A percentile compares a stretch with the other conserved stretches of the same genome.
phyloP scores from a whole-genome alignment of 2,888 invertebrate species.

The Strigamia crassipes region DNA sequence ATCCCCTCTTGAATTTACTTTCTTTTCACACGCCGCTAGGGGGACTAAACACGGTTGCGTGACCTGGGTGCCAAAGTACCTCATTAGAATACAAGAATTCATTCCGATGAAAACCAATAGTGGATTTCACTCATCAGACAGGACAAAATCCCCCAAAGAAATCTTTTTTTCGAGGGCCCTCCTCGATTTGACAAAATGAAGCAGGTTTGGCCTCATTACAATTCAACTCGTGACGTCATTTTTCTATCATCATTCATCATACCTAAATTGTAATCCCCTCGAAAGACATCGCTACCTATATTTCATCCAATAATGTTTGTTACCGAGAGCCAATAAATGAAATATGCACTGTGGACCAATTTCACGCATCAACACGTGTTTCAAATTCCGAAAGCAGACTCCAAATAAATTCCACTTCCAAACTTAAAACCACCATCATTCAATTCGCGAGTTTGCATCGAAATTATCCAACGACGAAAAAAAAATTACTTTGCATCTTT shows the following conservation, averaged over 20 bases:
- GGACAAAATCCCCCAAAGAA: slow-evolving; percentile 30
- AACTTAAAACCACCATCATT: slow-evolving; percentile 33
- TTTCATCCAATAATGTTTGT: slow-evolving; percentile 33
- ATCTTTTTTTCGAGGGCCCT: background rate
- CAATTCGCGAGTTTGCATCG: background rate
- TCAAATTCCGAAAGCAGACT: slow-evolving; percentile 23
- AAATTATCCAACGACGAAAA: background rate
- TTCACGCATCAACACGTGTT: slow-evolving; percentile 40
- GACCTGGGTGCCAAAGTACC: slow-evolving; percentile 32
- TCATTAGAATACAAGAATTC: slow-evolving; percentile 38
- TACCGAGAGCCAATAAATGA: slow-evolving; percentile 23
- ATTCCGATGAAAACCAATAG: slow-evolving; percentile 34
- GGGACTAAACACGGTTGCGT: slow-evolving; percentile 31
- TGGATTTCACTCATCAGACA: slow-evolving; percentile 35
- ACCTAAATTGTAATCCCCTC: slow-evolving; percentile 11
- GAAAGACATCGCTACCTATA: slow-evolving; percentile 6
- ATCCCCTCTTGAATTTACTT: slow-evolving; percentile 8
- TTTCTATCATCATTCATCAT: slow-evolving; percentile 38
- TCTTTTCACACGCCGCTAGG: slow-evolving; percentile 34
- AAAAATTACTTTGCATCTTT: background rate
- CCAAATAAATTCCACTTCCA: slow-evolving; percentile 8
- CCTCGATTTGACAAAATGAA: slow-evolving; percentile 37
- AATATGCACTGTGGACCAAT: slow-evolving; percentile 21
- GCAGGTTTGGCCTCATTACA: background rate
- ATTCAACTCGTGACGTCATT: slow-evolving; percentile 38